Evolutionary conservation across 2,888 invertebrate species (phyloP).

Genomic region (Trichogramma evanescens): DNA sequence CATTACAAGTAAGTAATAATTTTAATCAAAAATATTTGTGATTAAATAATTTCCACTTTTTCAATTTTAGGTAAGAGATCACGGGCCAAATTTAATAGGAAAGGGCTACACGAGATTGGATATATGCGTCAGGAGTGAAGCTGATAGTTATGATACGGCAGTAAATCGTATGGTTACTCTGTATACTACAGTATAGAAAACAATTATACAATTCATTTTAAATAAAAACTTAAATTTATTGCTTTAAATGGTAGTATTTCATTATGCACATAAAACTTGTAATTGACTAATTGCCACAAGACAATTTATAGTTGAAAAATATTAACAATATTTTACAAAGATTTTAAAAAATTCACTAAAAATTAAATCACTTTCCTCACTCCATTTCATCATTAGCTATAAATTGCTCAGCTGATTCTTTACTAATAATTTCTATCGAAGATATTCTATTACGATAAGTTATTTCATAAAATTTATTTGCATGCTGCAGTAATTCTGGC

Average conservation of each 20-base stretch:
- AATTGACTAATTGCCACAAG: too few species aligned
- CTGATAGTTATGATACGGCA: conserved; percentile 50
- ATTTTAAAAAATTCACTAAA: neutral
- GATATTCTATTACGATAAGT: conserved; percentile 89
- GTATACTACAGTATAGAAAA: conserved; percentile 23
- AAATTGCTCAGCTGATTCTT: conserved; percentile 63
- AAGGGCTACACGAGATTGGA: conserved; percentile 47
- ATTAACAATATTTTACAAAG: too few species aligned
- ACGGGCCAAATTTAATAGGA: conserved; percentile 42
- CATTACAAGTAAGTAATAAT: conserved; percentile 40
- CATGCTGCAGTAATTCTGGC: conserved; percentile 91
- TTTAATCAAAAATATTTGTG: neutral
- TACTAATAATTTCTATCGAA: conserved; percentile 91
- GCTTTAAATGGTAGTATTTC: too few species aligned
- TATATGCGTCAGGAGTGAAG: conserved; percentile 51
- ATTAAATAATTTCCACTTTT: neutral
- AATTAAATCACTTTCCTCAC: neutral
- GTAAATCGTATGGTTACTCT: conserved; percentile 48
- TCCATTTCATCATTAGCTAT: neutral
- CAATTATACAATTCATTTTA: neutral
- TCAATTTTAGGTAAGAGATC: conserved; percentile 43
- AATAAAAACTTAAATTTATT: neutral
- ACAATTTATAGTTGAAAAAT: too few species aligned
- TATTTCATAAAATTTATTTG: conserved; percentile 98
- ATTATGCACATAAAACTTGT: too few species aligned